Base-by-base conservation (phyloP, 2,888 invertebrate genomes). In the Ichneumoninae sp. region DNA sequence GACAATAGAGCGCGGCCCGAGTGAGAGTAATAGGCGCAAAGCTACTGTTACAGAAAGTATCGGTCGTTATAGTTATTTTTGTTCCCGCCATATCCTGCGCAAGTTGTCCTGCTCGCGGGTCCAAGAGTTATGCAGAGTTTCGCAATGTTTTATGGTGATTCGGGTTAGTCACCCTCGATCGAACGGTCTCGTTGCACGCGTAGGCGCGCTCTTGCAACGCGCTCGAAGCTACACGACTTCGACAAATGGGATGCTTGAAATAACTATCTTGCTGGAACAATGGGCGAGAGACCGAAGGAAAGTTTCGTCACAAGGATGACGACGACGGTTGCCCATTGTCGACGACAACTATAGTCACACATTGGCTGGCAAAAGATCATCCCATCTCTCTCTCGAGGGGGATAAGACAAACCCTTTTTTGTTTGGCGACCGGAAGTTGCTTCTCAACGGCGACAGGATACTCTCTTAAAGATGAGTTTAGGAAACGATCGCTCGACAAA, bases 91-190 rank as follows among this genome's bases (percentile, higher is more conserved):
- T 33, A 19, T 16, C 33, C 30, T 26, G 26, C 62, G n/a, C 74
- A 10, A 13, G 22, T n/a, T 47, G 74, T 33, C 16, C 16, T 13
- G 60, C 33, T 44, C 44, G 4, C 44, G 44, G 19, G 26, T 62
- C 52, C 6, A 22, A 65, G 26, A 82, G 74, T 71, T 86, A 86
- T 87, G 88, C 87, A 80, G 54, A 81, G 89, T 92, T 90, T 91
- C 88, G 89, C 90, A 92, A 92, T 87, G 60, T 80, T 85, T 88
- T 89, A 90, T 90, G 90, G 83, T 89, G 90, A 90, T 89, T 90
- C 87, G 82, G 71, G 89, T 92, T 91, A 91, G 91, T 91, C 92
- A 92, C 90, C 89, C 90, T 87, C 82, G 82, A 85, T 87, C 82
- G 86, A 84, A 77, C 50, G 54, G 8, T 44, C 60, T 47, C 62